Percentiles rank a stretch among this genome's conserved stretches.
Evolutionary conservation across 1,140 invertebrate species (phyloP).

Genomic region (Procambarus virginalis): DNA sequence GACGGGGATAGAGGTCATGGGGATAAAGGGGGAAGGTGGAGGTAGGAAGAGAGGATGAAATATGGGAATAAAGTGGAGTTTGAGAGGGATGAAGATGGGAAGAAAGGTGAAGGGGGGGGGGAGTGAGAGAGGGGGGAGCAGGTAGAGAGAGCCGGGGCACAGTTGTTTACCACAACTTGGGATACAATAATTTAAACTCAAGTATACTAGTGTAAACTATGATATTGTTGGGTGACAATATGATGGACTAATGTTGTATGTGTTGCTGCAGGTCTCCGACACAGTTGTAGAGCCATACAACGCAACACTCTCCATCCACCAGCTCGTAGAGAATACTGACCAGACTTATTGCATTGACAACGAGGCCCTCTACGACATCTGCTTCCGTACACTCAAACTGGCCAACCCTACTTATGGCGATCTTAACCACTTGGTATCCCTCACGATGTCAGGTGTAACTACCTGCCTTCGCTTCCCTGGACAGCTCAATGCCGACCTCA

Average conservation of each 20-base stretch:
- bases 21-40: too few relatives aligned
- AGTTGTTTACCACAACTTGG: too few relatives aligned
- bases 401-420: constrained; percentile 61
- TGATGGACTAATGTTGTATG: background rate
- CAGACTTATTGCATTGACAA: constrained; percentile 64
- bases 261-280: constrained; percentile 29
- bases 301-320: constrained; percentile 60
- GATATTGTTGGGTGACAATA: too few relatives aligned
- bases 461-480: constrained; percentile 63
- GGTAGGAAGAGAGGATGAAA: too few relatives aligned
- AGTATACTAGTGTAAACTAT: too few relatives aligned
- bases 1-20: too few relatives aligned
- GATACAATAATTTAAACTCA: too few relatives aligned
- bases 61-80: too few relatives aligned
- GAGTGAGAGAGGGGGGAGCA: too few relatives aligned
- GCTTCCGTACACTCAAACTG: constrained; percentile 60
- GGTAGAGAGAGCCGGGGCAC: too few relatives aligned
- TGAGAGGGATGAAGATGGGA: too few relatives aligned
- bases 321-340: constrained; percentile 59
- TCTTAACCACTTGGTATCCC: constrained; percentile 56
- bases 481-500: constrained; percentile 60
- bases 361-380: constrained; percentile 60
- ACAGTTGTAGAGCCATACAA: constrained; percentile 61
- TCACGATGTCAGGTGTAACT: constrained; percentile 59
- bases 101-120: too few relatives aligned